Evolutionary conservation across 2,888 invertebrate species (phyloP), one percentile per base, ranked within the genome.

Genomic region (Tenthredo scrophulariae): DNA sequence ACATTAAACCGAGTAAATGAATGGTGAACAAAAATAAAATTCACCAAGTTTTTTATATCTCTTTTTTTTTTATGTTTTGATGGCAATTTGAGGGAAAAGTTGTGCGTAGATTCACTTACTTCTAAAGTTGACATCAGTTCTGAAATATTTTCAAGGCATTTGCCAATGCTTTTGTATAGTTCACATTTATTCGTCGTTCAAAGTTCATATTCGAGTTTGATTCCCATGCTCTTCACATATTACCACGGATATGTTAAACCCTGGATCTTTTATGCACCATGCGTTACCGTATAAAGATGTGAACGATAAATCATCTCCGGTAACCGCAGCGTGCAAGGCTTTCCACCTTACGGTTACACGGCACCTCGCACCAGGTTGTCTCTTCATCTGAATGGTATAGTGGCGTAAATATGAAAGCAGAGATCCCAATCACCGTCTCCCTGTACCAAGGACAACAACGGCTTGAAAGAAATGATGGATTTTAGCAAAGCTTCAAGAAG

Each of bases 371-470:
- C 37, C 37, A 50, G 37, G 18, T 50, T 37, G 80, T 37, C 62
- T 58, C 40, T 65, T 62, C 18, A 37, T 80, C 33, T 29, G 80
- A 58, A 62, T 50, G 43, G 62, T n/a, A 80, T 18, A 80, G 80
- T 33, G 54, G 77, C 77, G 54, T 54, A 54, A 80, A 80, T 80
- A 37, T 80, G 43, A 33, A 40, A 37, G 62, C 40, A 29, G 26
- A 80, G 67, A 43, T 83, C 43, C 65, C 67, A 67, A 83, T 83
- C 83, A n/a, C 46, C n/a, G 46, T 9, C 50, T 33, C n/a, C n/a
- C 22, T 29, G 26, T 29, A 26, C 18, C 26, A n/a, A 83, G 80
- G 62, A 62, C 80, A 80, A 62, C 62, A 43, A 62, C 80, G 80
- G 43, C 62, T 18, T 40, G 80, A 65, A n/a, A 80, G 65, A 80